Conservation (phyloP, 2,113 vertebrate species). For the Triplophysa rosa region DNA sequence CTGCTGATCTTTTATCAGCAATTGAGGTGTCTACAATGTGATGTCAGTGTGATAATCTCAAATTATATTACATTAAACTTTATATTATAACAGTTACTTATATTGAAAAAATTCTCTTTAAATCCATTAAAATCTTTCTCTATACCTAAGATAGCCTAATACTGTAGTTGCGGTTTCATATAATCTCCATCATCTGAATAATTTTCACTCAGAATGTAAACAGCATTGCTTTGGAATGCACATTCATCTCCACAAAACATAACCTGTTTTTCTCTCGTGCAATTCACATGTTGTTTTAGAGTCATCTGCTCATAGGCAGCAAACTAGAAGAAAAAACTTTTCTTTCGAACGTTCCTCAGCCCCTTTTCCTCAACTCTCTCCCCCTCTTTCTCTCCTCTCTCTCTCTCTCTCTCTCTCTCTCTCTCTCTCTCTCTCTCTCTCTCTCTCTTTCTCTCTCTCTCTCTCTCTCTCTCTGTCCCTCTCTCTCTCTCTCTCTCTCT, state of each 20-base stretch:
- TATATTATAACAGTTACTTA: too few relatives aligned
- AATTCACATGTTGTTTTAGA: slow-evolving; percentile 36
- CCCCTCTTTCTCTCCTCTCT: slow-evolving; percentile 16
- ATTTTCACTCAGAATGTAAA: slow-evolving; percentile 14
- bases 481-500: slow-evolving; percentile 11
- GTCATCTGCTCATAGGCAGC: slow-evolving; percentile 40
- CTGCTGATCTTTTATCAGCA: neutral
- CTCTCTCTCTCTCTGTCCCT: slow-evolving; percentile 26
- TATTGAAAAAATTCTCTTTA: too few relatives aligned
- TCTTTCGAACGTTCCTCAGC: slow-evolving; percentile 42
- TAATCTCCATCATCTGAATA: neutral
- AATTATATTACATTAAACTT: too few relatives aligned
- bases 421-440: slow-evolving; percentile 24
- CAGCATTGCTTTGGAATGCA: slow-evolving; percentile 32
- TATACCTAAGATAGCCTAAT: neutral
- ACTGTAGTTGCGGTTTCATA: neutral
- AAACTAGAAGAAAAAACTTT: slow-evolving; percentile 33
- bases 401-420: slow-evolving; percentile 34
- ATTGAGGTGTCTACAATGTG: too few relatives aligned
- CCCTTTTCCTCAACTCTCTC: neutral
- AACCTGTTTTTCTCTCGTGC: slow-evolving; percentile 44
- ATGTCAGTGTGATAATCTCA: neutral
- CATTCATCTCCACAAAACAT: slow-evolving; percentile 20
- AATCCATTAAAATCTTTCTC: too few relatives aligned
- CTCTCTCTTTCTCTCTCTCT: slow-evolving; percentile 34